Conservation (phyloP, 2,888 invertebrate species). For the Rhingia rostrata region DNA sequence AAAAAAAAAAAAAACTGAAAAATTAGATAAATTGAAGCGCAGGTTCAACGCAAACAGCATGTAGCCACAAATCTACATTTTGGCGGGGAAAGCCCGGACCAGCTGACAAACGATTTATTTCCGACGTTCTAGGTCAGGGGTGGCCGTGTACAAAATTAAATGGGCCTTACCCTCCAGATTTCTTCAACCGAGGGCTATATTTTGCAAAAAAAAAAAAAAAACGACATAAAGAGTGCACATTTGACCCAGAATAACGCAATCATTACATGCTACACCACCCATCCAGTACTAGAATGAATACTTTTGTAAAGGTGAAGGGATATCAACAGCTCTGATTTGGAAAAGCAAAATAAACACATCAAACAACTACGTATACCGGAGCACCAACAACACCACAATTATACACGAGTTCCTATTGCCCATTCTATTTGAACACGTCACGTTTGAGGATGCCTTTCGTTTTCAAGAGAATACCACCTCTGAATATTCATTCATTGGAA, state of each 20-base stretch:
- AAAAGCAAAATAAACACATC: background rate
- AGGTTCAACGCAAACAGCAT: constrained; percentile 18
- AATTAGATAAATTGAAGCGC: constrained; percentile 34
- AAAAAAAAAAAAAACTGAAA: constrained; percentile 1
- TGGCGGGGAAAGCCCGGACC: constrained; percentile 28
- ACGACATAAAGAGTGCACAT: constrained; percentile 9
- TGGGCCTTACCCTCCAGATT: no score
- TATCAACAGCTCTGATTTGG: constrained; percentile 49
- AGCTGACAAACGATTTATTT: constrained; percentile 12
- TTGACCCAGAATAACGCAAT: constrained; percentile 44
- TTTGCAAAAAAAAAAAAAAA: no score
- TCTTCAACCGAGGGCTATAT: no score
- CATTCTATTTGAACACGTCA: constrained; percentile 27
- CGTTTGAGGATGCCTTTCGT: constrained; percentile 6
- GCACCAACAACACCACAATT: constrained; percentile 3
- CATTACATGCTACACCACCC: background rate
- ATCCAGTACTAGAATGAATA: background rate
- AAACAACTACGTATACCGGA: background rate
- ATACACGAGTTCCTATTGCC: constrained; percentile 6
- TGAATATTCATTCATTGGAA: constrained; percentile 49
- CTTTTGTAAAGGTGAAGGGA: background rate
- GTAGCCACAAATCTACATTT: background rate
- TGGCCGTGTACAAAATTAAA: background rate
- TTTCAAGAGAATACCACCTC: constrained; percentile 12
- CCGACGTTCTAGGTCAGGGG: constrained; percentile 51